Conservation (phyloP, 2,888 invertebrate species). For the Drosophila peninsularis region DNA sequence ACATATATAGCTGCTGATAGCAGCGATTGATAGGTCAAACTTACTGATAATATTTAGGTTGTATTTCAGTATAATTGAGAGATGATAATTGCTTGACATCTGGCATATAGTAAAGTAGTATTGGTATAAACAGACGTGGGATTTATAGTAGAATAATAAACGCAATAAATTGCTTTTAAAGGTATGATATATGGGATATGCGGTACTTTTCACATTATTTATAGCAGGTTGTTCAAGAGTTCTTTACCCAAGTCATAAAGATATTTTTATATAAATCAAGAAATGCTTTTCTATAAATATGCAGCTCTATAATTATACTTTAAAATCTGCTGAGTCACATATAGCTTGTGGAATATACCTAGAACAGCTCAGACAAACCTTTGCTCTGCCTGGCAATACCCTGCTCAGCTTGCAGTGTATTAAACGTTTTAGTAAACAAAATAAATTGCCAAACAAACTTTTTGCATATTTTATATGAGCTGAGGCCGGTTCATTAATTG, state of each 20-base stretch:
- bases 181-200: neutral
- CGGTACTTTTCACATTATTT: neutral
- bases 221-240: neutral
- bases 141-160: neutral
- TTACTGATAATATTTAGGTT: too few species aligned
- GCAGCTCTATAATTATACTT: neutral
- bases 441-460: conserved; percentile 53
- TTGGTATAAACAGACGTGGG: too few species aligned
- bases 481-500: conserved; percentile 63
- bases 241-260: neutral
- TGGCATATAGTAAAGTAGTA: too few species aligned
- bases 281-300: neutral
- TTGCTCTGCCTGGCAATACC: conserved; percentile 3
- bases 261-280: neutral
- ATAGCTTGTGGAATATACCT: too few species aligned
- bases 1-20: neutral
- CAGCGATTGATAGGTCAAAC: neutral
- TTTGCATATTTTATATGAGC: conserved; percentile 60
- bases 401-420: conserved; percentile 15
- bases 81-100: neutral
- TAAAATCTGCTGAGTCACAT: neutral
- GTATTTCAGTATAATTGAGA: neutral
- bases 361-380: too few species aligned
- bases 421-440: conserved; percentile 44
- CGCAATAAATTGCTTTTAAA: neutral